Evolutionary conservation across 2,888 invertebrate genomes (phyloP), one percentile per base, ranked within the genome.

Genomic region (Pseudoips prasinana): DNA sequence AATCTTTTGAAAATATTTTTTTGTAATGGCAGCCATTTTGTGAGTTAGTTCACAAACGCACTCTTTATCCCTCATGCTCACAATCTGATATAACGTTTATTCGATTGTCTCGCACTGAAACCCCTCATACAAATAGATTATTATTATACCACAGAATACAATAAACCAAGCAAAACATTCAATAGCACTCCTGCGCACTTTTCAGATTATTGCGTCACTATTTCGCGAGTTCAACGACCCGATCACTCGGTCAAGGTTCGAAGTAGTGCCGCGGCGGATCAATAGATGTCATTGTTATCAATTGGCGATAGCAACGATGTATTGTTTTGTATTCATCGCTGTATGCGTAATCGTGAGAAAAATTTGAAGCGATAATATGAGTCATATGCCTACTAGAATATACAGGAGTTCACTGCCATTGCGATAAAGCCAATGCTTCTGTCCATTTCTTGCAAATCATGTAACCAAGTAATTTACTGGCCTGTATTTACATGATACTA

Each of bases 231-330:
- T 45, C 34, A 46, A 44, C 29, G 49, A 44, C 33, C 56, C 29
- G 9, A 10, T 22, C 20, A 56, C 38, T 59, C 47, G 59, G 59
- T 62, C 63, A 60, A 60, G 59, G 59, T 54, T 56, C 29, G 33
- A 37, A 10, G 25, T 39, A 51, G 44, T 61, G 6, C 22, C 7
- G 8, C 0, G 4, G 1, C 11, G 26, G 27, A 31, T 24, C 7
- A 11, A 38, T 38, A 61, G 58, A 51, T 61, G 61, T 39, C 55
- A 39, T 25, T 45, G 8, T 34, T 33, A 8, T 22, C 10, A 29
- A 26, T 10, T 19, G 26, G 7, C n/a, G 7, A 18, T 8, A 3
- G 3, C 14, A 3, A 14, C 5, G 14, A 14, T 20, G 20, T 20
- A n/a, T 20, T 20, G 7, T 20, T 20, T 20, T n/a, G 20, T 20